Conservation (phyloP, 2,113 vertebrate species). For the Tragelaphus buxtoni region DNA sequence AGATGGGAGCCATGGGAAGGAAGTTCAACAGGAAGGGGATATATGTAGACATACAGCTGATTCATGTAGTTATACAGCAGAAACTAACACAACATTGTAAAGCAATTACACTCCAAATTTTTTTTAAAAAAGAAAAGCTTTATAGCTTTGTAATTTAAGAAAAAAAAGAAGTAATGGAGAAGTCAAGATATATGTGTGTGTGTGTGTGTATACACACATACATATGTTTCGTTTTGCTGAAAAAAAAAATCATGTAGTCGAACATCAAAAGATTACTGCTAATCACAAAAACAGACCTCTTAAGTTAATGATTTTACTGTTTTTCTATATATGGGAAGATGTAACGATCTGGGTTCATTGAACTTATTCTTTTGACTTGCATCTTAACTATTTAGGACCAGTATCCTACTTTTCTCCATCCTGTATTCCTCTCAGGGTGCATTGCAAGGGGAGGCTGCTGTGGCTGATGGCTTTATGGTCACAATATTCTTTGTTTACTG, state of each 20-base stretch:
- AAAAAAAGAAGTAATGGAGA: not conserved
- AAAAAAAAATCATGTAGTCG: not conserved
- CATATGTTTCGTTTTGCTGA: not conserved
- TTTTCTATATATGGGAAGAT: not conserved
- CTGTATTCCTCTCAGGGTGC: not conserved
- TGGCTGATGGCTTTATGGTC: not conserved
- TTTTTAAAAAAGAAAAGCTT: not conserved
- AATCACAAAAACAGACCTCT: not conserved
- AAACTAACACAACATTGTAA: not conserved
- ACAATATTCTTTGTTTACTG: not conserved
- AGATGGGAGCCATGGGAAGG: not conserved
- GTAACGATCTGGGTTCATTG: not conserved
- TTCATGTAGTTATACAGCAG: not conserved
- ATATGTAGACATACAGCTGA: not conserved
- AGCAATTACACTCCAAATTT: not conserved
- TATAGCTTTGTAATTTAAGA: not conserved
- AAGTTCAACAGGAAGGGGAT: not conserved
- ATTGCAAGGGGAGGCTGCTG: not conserved
- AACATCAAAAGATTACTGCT: not conserved
- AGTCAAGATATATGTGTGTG: not conserved
- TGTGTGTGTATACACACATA: not conserved
- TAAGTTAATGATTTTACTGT: not conserved
- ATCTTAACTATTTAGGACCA: not conserved
- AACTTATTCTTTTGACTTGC: not conserved
- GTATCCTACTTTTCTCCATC: not conserved